A percentile compares a stretch with the other conserved stretches of the same genome.
These are phyloP conservation scores for Proales similis DNA, from an alignment of 1,140 invertebrate genomes.

Conservation along the genomic window DNA sequence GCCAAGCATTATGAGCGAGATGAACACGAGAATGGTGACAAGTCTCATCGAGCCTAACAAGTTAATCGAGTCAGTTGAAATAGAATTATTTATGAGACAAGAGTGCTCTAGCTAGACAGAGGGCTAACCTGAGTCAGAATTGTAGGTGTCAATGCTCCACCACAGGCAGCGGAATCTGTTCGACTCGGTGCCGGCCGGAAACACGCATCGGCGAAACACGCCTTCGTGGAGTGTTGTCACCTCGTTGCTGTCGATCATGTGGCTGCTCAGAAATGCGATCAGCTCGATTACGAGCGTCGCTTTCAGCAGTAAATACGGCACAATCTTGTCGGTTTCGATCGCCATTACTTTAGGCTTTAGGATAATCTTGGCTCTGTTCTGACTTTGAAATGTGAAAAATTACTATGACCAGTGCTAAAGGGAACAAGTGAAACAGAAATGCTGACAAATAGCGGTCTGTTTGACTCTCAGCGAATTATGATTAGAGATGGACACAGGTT, in stretches of 20 bases:
- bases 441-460: too few relatives aligned
- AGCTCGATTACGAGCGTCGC: constrained; percentile 26
- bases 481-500: too few relatives aligned
- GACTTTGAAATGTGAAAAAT: too few relatives aligned
- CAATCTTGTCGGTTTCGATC: too few relatives aligned
- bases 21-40: constrained; percentile 22
- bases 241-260: constrained; percentile 33
- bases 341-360: too few relatives aligned
- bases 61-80: background rate
- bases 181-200: constrained; percentile 6
- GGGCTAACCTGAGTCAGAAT: constrained; percentile 27
- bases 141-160: constrained; percentile 23
- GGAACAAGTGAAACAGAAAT: too few relatives aligned
- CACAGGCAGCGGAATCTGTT: constrained; percentile 24
- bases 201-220: constrained; percentile 22
- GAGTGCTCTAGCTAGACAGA: background rate
- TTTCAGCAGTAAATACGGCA: constrained; percentile 23
- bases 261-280: constrained; percentile 31
- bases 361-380: too few relatives aligned
- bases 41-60: constrained; percentile 26
- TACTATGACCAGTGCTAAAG: too few relatives aligned
- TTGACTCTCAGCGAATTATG: too few relatives aligned
- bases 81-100: constrained; percentile 1
- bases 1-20: constrained; percentile 16
- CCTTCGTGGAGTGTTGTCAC: constrained; percentile 23